Evolutionary conservation across 2,888 invertebrate genomes (phyloP).

Genomic region (Euproctis similis): DNA sequence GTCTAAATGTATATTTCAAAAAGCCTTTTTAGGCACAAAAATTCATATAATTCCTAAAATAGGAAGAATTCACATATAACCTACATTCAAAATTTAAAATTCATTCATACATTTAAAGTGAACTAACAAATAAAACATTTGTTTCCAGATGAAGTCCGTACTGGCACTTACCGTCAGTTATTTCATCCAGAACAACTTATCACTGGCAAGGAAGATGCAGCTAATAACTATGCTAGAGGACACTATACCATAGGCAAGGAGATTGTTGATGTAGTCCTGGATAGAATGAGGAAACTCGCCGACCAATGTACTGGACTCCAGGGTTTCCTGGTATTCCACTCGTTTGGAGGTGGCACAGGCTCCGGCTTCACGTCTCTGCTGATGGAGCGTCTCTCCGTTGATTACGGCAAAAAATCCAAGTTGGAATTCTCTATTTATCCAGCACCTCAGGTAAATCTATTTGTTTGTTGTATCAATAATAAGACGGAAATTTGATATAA

Average conservation of each 20-base stretch:
- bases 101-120: too few relatives aligned
- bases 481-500: too few relatives aligned
- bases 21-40: too few relatives aligned
- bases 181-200: constrained; percentile 95
- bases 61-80: too few relatives aligned
- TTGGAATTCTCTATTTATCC: constrained; percentile 96
- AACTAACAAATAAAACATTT: background rate
- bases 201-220: constrained; percentile 94
- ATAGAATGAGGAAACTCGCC: constrained; percentile 86
- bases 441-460: constrained; percentile 90
- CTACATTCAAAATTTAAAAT: too few relatives aligned
- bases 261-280: constrained; percentile 88
- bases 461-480: too few relatives aligned
- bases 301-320: constrained; percentile 91
- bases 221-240: constrained; percentile 95
- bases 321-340: constrained; percentile 95
- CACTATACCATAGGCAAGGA: constrained; percentile 95
- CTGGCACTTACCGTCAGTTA: constrained; percentile 86
- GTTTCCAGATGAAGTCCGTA: constrained; percentile 84
- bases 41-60: too few relatives aligned
- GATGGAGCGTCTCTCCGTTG: constrained; percentile 93
- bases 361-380: constrained; percentile 94
- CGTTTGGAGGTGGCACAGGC: constrained; percentile 93
- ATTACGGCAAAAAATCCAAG: constrained; percentile 96
- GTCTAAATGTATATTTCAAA: too few relatives aligned